Base-by-base conservation (phyloP, 2,888 invertebrate genomes). In the Watsonalla cultraria region DNA sequence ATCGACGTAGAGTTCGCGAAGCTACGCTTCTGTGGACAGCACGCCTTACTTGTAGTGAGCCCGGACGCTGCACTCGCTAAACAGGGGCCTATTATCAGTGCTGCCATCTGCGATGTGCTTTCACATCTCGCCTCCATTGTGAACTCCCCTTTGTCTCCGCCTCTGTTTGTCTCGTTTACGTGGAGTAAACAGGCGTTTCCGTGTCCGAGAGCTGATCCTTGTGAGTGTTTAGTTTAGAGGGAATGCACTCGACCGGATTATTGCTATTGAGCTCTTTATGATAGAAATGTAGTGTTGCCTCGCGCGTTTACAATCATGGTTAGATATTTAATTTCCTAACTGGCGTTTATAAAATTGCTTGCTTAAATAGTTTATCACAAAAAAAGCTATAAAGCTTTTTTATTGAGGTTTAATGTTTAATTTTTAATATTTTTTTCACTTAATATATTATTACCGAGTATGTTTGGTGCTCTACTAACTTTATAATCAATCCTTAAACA, bases 21-120 rank as follows among this genome's bases (percentile, higher is more conserved):
- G 24, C 24, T 24, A 4, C 24, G 24, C 24, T 24, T 24, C 24
- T 24, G 24, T 24, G 24, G 24, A 24, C 24, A 24, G 24, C 24
- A 24, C 24, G 24, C 24, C 24, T 24, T 2, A 24, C 24, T 24
- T 24, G 24, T 24, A 24, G 24, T 24, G 24, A 72, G 72, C 56
- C 80, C 80, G 81, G 84, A 80, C 62, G 72, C 74, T 61, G 68
- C 67, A 72, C 65, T 77, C 74, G 70, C 82, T 78, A 76, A 80
- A 80, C 79, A 81, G 57, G 68, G 64, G 64, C 65, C 79, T 74
- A 79, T 82, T 82, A 80, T 80, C 78, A 64, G 68, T 63, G 65
- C 75, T 76, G 79, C 76, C 80, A 77, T 80, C 77, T 79, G 70
- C 72, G 75, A 70, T 72, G 72, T 71, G 72, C 70, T 71, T 73